Conservation (phyloP, 1,140 invertebrate species). For the Nasonia giraulti region DNA sequence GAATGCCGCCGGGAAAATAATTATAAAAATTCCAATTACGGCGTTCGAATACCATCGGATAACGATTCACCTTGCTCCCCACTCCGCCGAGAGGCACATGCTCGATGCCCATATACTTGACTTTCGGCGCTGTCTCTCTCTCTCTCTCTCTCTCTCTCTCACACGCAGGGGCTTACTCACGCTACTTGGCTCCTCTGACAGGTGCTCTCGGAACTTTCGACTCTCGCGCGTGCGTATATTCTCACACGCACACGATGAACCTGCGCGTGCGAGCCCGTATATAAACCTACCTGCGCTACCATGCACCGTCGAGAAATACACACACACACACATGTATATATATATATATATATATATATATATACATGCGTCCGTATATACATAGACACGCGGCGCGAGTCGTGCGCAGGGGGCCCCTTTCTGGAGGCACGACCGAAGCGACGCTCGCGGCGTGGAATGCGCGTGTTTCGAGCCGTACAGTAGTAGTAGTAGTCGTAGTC, state of each 20-base stretch:
- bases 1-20: no score
- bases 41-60: no score
- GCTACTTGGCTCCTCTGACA: constrained; percentile 12
- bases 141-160: no score
- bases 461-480: constrained; percentile 36
- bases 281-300: neutral
- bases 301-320: neutral
- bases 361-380: neutral
- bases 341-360: neutral
- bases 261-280: neutral
- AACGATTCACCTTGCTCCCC: neutral
- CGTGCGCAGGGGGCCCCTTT: constrained; percentile 25
- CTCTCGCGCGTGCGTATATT: neutral
- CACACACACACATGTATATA: neutral
- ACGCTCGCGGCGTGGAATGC: constrained; percentile 51
- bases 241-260: constrained; percentile 1
- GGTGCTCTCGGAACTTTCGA: constrained; percentile 33
- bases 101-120: neutral
- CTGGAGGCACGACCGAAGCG: constrained; percentile 47
- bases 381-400: neutral
- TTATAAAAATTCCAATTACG: no score
- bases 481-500: constrained; percentile 19
- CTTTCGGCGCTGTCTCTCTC: constrained; percentile 33
- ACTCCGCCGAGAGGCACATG: no score
- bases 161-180: neutral